Evolutionary conservation across 2,888 invertebrate species (phyloP).

Genomic region (Ferdinandea cuprea): DNA sequence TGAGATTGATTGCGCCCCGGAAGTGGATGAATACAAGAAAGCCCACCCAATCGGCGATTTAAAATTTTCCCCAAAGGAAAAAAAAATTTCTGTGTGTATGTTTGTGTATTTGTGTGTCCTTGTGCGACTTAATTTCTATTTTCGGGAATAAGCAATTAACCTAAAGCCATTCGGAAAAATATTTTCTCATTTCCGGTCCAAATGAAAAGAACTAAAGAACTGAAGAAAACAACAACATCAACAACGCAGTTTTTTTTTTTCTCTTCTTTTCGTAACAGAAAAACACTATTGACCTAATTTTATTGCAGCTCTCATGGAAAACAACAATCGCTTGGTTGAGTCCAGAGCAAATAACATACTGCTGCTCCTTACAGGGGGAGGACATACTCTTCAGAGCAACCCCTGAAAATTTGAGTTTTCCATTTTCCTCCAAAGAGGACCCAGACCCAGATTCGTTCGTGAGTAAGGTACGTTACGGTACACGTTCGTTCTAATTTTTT

Average conservation of each 20-base stretch:
- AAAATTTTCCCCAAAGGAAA: constrained; percentile 26
- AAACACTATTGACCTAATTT: constrained; percentile 63
- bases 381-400: neutral
- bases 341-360: constrained; percentile 41
- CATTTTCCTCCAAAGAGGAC: neutral
- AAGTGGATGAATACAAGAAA: neutral
- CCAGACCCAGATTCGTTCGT: neutral
- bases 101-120: constrained; percentile 9
- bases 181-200: constrained; percentile 51
- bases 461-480: neutral
- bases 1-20: constrained; percentile 30
- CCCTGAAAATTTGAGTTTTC: constrained; percentile 10
- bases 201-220: constrained; percentile 13
- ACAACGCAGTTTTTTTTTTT: neutral
- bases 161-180: constrained; percentile 47
- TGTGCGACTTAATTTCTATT: constrained; percentile 24
- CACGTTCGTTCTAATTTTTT: constrained; percentile 26
- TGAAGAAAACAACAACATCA: neutral
- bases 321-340: constrained; percentile 60
- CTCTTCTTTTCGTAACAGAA: neutral
- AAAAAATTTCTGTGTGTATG: neutral
- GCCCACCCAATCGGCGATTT: constrained; percentile 22
- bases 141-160: constrained; percentile 56
- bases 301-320: constrained; percentile 21
- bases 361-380: neutral